Conservation (phyloP, 2,113 vertebrate genomes). For the Muscicapa adusta region DNA sequence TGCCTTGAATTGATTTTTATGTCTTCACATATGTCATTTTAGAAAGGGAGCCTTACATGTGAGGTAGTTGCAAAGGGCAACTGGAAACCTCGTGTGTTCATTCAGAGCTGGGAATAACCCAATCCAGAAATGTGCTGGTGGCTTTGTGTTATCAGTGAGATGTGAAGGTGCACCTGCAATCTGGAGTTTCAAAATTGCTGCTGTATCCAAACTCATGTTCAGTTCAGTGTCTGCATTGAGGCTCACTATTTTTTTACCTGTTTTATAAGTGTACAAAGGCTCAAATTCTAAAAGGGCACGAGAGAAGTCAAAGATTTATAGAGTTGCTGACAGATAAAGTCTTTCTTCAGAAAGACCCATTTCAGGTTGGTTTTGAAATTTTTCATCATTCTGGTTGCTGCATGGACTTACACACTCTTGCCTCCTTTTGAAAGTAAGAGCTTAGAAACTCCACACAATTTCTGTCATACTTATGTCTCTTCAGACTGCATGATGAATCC, state of each 20-base stretch:
- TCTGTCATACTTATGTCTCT: not conserved
- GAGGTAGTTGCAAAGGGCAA: not conserved
- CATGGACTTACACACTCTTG: rapidly evolving
- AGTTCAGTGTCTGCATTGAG: not conserved
- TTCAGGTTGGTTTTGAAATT: not conserved
- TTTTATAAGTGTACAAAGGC: not conserved
- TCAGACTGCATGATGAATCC: not conserved
- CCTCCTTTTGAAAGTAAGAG: not conserved
- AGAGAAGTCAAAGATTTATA: not conserved
- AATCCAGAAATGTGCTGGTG: not conserved
- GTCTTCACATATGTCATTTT: not conserved
- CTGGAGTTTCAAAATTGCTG: not conserved
- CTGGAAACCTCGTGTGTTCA: not conserved
- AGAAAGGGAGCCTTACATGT: not conserved
- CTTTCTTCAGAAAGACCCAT: not conserved
- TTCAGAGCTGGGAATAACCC: not conserved
- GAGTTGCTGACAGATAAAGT: not conserved
- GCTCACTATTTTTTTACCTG: not conserved
- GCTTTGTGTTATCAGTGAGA: not conserved
- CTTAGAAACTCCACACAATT: not conserved
- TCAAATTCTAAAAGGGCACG: not conserved
- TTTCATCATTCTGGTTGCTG: not conserved
- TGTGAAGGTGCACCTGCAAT: not conserved
- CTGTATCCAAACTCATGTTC: not conserved
- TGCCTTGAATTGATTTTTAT: not conserved